Conservation (phyloP, 2,113 vertebrate genomes). For the Riparia riparia region DNA sequence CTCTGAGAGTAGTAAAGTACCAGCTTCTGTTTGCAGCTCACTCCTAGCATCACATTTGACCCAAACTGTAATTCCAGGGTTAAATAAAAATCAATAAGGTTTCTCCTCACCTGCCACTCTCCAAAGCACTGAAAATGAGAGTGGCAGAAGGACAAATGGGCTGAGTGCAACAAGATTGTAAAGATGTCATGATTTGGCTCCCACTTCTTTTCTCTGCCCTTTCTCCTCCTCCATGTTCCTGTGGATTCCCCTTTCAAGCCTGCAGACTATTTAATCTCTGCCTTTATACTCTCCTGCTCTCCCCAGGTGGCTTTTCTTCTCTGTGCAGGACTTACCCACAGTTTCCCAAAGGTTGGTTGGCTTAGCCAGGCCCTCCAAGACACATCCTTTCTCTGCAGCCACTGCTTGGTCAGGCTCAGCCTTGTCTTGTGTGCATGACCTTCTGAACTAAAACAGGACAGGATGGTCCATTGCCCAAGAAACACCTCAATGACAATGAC, state of each 20-base stretch:
- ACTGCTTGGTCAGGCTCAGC: background rate
- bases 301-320: background rate
- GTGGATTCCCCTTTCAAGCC: background rate
- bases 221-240: background rate
- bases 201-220: rapidly evolving
- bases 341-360: background rate
- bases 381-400: background rate
- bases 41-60: background rate
- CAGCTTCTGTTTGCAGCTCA: background rate
- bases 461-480: background rate
- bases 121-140: background rate
- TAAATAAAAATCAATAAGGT: background rate
- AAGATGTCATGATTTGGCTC: background rate
- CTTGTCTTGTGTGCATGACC: background rate
- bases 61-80: background rate
- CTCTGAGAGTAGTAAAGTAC: background rate
- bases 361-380: background rate
- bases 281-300: background rate
- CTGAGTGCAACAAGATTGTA: rapidly evolving
- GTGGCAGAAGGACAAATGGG: background rate
- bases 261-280: background rate
- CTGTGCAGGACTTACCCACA: rapidly evolving
- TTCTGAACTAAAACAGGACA: background rate
- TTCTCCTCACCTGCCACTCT: background rate
- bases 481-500: background rate